Evolutionary conservation across 2,888 invertebrate species (phyloP).

Genomic region (Tromatobia lineatoria): DNA sequence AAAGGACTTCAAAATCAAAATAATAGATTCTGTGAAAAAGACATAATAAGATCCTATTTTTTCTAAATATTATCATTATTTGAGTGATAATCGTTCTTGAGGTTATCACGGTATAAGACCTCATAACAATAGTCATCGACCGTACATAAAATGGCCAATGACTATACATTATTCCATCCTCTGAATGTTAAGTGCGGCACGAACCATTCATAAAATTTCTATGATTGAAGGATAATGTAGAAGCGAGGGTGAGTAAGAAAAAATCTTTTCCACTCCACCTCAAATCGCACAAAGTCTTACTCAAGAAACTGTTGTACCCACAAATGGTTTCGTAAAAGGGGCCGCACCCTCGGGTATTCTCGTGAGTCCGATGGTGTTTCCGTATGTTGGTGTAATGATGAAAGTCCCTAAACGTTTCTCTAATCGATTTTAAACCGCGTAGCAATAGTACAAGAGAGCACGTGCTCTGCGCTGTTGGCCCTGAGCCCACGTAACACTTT

Average conservation of each 20-base stretch:
- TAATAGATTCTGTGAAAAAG: no score
- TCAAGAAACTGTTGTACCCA: conserved; percentile 36
- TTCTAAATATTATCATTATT: no score
- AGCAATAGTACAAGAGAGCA: conserved; percentile 6
- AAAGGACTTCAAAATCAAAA: no score
- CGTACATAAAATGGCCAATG: not conserved
- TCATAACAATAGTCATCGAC: not conserved
- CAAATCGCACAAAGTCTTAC: conserved; percentile 16
- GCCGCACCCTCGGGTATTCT: conserved; percentile 56
- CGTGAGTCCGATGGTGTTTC: conserved; percentile 1
- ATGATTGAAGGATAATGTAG: conserved; percentile 6
- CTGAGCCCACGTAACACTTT: conserved; percentile 44
- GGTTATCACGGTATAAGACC: not conserved
- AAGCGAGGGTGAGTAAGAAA: not conserved
- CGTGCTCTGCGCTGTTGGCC: conserved; percentile 23
- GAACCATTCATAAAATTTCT: conserved; percentile 1
- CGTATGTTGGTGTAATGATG: conserved; percentile 36
- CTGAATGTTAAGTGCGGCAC: not conserved
- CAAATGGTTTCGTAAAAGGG: conserved; percentile 50
- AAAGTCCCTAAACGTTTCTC: conserved; percentile 58
- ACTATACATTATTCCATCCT: not conserved
- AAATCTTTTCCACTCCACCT: conserved; percentile 13
- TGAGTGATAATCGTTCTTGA: not conserved
- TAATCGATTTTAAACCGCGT: conserved; percentile 57
- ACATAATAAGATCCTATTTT: no score